A percentile compares a stretch with the other conserved stretches of the same genome.
Conservation (phyloP, 2,888 invertebrate species). For the Coenonympha glycerion region DNA sequence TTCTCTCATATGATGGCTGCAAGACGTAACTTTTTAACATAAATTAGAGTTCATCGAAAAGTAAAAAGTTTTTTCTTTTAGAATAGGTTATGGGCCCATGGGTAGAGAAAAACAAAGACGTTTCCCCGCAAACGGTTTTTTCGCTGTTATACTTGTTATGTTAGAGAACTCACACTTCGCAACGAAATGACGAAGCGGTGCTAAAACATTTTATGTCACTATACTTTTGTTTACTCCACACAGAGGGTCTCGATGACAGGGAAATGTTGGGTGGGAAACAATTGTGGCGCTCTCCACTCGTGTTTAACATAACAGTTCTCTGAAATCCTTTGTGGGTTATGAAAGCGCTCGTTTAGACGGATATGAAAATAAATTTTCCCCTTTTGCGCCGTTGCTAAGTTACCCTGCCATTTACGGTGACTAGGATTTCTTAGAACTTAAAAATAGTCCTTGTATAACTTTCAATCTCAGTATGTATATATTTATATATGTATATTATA, state of each 20-base stretch:
- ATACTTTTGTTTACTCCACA: slow-evolving; percentile 59
- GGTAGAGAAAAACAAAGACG: not conserved
- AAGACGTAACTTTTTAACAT: no score
- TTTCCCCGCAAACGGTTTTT: no score
- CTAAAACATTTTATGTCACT: slow-evolving; percentile 65
- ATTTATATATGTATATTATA: no score
- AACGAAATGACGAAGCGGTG: slow-evolving; percentile 32
- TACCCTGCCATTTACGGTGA: slow-evolving; percentile 6
- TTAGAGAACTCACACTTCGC: slow-evolving; percentile 9
- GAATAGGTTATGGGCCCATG: no score
- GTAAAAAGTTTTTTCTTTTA: no score
- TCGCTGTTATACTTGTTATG: no score
- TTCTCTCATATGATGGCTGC: no score
- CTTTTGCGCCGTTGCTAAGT: slow-evolving; percentile 17
- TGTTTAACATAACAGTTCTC: slow-evolving; percentile 43
- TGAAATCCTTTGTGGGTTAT: slow-evolving; percentile 37
- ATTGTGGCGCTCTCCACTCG: slow-evolving; percentile 37
- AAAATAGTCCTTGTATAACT: not conserved
- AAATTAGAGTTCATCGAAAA: no score
- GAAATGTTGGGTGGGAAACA: slow-evolving; percentile 40
- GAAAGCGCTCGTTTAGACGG: slow-evolving; percentile 20
- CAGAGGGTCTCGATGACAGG: slow-evolving; percentile 43
- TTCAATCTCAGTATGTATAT: not conserved
- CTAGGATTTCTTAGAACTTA: not conserved
- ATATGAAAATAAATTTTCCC: slow-evolving; percentile 24